Evolutionary conservation across 2,113 vertebrate species (phyloP), one percentile per base, ranked within the genome.

Genomic region (Misgurnus mizolepis): DNA sequence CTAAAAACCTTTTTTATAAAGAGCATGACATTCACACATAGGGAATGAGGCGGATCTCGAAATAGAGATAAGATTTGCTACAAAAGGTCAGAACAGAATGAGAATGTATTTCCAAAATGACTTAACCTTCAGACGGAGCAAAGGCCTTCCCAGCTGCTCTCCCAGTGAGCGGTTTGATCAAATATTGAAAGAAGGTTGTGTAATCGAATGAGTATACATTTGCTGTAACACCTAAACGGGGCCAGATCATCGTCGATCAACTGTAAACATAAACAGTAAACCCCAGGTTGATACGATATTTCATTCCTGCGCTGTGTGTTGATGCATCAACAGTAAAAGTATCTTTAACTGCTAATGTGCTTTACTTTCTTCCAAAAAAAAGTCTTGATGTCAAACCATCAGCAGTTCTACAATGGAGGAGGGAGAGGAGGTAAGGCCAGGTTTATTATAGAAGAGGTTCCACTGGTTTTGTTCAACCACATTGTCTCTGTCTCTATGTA

Each of bases 331-430:
- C 6, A 18, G 22, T n/a, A 18, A 47, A 22, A 79, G 73, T 88
- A 74, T 90, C 85, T 92, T 91, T 94, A 93, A 94, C 89, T 85
- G 61, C 79, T 82, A 80, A 80, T 91, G 84, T 88, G 89, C 90
- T 93, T 89, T 92, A 89, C 89, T 90, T 83, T 69, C 85, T 82
- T 86, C 78, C 83, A 88, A 88, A 91, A 53, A 34, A 34, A 93
- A 94, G 93, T 94, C 88, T 90, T 94, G 92, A 91, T 80, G 90
- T 89, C 92, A 90, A 93, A 93, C 92, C 92, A 93, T 87, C 93
- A 93, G 82, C 93, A 92, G 58, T 93, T 94, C 92, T 93, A 93
- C 93, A 94, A 94, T 91, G 93, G 93, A 86, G 93, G 91, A 88
- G 92, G 93, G 92, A 93, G 91, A 94, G 92, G 93, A 94, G 93